Evolutionary conservation across 2,888 invertebrate species (phyloP).

Genomic region (Nipponacmea schrenckii): DNA sequence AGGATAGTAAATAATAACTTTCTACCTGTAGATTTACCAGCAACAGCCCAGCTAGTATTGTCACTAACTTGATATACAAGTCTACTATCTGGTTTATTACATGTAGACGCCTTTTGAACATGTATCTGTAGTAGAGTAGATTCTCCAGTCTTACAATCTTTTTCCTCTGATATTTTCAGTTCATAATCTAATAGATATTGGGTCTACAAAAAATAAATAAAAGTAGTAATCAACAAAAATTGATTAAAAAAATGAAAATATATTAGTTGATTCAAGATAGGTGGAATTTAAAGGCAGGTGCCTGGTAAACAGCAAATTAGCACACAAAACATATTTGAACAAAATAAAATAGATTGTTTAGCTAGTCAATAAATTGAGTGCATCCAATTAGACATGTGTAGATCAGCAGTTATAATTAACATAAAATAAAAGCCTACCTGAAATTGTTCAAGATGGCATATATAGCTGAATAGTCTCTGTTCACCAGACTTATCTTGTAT

Average conservation of each 20-base stretch:
- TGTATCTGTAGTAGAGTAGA: constrained; percentile 74
- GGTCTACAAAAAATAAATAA: constrained; percentile 67
- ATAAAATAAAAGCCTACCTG: constrained; percentile 70
- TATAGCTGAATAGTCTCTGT: constrained; percentile 71
- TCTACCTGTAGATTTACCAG: constrained; percentile 86
- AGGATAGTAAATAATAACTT: no score
- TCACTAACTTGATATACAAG: constrained; percentile 95
- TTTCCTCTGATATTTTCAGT: constrained; percentile 79
- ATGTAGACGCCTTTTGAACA: constrained; percentile 41
- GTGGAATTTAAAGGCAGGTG: no score
- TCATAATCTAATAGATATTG: constrained; percentile 82
- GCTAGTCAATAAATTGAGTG: no score
- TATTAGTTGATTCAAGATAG: no score
- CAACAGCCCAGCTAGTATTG: constrained; percentile 92
- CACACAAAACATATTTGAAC: no score
- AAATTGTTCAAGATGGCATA: constrained; percentile 84
- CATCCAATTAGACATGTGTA: no score
- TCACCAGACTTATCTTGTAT: constrained; percentile 42
- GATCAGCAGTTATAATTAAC: no score
- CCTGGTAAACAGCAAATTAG: no score
- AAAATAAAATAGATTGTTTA: no score
- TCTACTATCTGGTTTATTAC: constrained; percentile 69
- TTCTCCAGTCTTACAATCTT: constrained; percentile 88
- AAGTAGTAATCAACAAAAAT: not conserved
- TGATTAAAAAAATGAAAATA: not conserved